Percentiles rank a stretch among this genome's conserved stretches.
phyloP scores from a whole-genome alignment of 2,113 vertebrate species.

The Pholis gunnellus region DNA sequence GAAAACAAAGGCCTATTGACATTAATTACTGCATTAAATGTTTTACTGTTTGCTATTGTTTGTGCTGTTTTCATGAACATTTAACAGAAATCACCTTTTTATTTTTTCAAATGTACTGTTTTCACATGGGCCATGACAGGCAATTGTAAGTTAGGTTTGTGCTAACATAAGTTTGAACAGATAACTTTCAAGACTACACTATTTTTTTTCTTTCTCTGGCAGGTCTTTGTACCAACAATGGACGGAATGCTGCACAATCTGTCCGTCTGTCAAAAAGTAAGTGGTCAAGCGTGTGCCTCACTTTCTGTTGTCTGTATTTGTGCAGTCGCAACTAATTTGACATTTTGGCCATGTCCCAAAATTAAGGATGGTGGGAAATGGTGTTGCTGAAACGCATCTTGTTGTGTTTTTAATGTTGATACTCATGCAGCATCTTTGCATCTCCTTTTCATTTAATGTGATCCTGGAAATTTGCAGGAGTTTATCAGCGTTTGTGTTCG shows the following conservation, averaged over 20 bases:
- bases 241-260: constrained; percentile 64
- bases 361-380: neutral
- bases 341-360: neutral
- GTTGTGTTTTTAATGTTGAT: neutral
- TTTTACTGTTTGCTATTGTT: neutral
- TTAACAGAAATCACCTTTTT: neutral
- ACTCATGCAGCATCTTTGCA: neutral
- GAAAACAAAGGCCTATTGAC: constrained; percentile 4
- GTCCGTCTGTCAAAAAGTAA: constrained; percentile 67
- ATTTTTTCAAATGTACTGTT: neutral
- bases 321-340: neutral
- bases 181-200: neutral
- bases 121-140: neutral
- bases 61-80: neutral
- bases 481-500: constrained; percentile 90
- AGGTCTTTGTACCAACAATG: constrained; percentile 69
- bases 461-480: constrained; percentile 83
- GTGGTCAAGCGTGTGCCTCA: constrained; percentile 14
- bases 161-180: neutral
- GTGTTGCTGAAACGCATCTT: neutral
- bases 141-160: neutral
- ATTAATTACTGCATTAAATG: neutral
- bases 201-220: constrained; percentile 5
- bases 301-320: neutral
- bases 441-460: neutral